Evolutionary conservation across 2,888 invertebrate genomes (phyloP).

Genomic region (Apotomis betuletana): DNA sequence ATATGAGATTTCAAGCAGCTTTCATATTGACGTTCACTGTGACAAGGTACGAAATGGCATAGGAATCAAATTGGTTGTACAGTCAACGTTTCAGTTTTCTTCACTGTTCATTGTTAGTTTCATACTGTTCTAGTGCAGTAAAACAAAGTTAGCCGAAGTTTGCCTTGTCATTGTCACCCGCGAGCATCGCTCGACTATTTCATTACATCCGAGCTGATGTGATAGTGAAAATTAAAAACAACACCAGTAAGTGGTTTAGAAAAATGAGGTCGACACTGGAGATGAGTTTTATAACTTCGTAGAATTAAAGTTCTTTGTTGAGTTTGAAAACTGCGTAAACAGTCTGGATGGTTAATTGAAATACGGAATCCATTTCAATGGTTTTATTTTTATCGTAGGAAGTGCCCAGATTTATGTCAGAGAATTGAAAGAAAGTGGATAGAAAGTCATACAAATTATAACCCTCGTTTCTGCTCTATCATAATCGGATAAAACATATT

Average conservation of each 20-base stretch:
- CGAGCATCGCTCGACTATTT: not conserved
- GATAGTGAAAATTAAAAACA: slow-evolving; percentile 39
- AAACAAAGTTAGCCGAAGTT: not conserved
- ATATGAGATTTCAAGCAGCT: too few species aligned
- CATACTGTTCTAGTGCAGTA: not conserved
- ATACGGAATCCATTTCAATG: not conserved
- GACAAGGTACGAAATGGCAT: too few species aligned
- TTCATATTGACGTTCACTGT: too few species aligned
- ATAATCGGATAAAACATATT: too few species aligned
- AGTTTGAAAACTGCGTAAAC: not conserved
- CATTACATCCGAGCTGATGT: slow-evolving; percentile 29
- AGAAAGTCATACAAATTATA: too few species aligned
- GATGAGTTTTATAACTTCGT: slow-evolving; percentile 23
- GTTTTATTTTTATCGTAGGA: too few species aligned
- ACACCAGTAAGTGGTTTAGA: slow-evolving; percentile 32
- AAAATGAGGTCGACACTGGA: slow-evolving; percentile 24
- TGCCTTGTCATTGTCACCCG: not conserved
- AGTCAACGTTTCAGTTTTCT: too few species aligned
- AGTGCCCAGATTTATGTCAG: too few species aligned
- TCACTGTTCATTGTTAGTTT: too few species aligned
- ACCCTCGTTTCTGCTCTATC: too few species aligned
- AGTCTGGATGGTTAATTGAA: not conserved
- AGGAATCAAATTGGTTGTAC: too few species aligned
- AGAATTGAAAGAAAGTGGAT: too few species aligned
- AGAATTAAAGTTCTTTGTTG: slow-evolving; percentile 9